Percentiles rank a stretch among this genome's conserved stretches.
These are phyloP conservation scores for Aldabrachelys gigantea DNA, from an alignment of 2,113 vertebrate genomes.

Conservation along the genomic window DNA sequence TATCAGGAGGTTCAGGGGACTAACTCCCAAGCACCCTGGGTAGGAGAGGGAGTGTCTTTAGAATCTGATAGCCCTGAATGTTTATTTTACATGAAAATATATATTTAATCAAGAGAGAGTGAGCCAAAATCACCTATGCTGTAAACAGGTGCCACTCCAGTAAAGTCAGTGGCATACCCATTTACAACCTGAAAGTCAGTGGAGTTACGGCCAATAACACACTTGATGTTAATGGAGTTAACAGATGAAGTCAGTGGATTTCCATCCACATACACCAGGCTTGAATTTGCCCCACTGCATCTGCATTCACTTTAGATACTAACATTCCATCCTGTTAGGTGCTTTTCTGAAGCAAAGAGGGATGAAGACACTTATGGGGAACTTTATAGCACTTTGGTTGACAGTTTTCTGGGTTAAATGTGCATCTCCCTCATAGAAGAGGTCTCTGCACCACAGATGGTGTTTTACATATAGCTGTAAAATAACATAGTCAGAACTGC, in stretches of 20 bases:
- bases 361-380: background rate
- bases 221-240: background rate
- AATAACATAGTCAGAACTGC: slow-evolving; percentile 41
- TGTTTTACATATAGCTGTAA: slow-evolving; percentile 62
- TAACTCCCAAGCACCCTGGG: background rate
- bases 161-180: background rate
- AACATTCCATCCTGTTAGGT: background rate
- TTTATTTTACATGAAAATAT: background rate
- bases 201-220: background rate
- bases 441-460: slow-evolving; percentile 69
- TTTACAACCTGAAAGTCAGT: background rate
- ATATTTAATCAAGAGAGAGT: background rate
- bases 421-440: slow-evolving; percentile 34
- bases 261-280: background rate
- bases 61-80: background rate
- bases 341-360: slow-evolving; percentile 22
- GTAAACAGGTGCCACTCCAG: background rate
- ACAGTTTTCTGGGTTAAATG: slow-evolving; percentile 25
- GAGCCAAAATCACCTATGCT: background rate
- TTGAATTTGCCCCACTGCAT: slow-evolving; percentile 8
- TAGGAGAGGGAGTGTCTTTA: rapidly evolving
- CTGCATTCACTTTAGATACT: background rate
- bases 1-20: background rate
- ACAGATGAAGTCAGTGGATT: background rate
- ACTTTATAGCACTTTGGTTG: slow-evolving; percentile 53